Conservation (phyloP, 2,888 invertebrate species). For the Galerucella calmariensis region DNA sequence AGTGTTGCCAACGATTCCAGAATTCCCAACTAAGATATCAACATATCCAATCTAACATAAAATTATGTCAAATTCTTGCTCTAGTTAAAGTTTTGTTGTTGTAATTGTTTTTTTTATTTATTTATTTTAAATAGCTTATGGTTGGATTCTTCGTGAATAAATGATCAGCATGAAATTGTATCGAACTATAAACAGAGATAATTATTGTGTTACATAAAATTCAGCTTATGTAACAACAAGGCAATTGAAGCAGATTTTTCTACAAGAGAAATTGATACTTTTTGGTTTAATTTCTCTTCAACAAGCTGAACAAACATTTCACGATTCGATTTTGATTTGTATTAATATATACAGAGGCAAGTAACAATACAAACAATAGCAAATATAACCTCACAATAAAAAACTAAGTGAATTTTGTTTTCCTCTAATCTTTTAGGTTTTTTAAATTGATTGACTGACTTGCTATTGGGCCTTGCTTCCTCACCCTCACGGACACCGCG, state of each 20-base stretch:
- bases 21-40: no score
- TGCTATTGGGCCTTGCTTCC: no score
- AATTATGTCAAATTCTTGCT: no score
- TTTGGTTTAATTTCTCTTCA: background rate
- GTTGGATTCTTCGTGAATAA: background rate
- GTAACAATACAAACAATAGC: background rate
- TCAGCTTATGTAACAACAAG: background rate
- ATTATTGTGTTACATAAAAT: background rate
- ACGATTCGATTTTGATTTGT: background rate
- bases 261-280: conserved; percentile 1
- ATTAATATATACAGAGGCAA: background rate
- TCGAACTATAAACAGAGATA: background rate
- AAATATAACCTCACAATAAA: no score
- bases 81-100: no score
- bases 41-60: no score
- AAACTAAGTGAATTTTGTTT: no score
- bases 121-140: background rate
- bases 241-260: background rate
- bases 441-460: no score
- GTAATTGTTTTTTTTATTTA: background rate
- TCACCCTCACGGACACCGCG: no score
- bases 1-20: no score
- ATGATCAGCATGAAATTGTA: background rate
- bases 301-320: no score
- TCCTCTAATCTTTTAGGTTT: no score